These are phyloP conservation scores for Solenodon paradoxus DNA, from an alignment of 2,113 vertebrate genomes.

Conservation along the genomic window DNA sequence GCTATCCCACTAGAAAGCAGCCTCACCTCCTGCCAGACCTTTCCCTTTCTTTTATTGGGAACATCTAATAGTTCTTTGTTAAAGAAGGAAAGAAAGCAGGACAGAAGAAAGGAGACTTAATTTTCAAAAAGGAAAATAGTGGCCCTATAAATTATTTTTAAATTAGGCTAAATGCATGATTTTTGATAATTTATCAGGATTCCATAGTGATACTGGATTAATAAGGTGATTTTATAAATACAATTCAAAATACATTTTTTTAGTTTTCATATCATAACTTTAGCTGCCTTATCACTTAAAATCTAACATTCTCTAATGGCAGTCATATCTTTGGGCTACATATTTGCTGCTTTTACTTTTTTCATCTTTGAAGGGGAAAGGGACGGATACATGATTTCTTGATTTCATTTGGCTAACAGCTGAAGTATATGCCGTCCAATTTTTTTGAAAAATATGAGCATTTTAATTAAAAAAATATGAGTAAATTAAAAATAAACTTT, in stretches of 20 bases:
- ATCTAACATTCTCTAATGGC: not conserved
- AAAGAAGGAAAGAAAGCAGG: not conserved
- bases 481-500: conserved; percentile 60
- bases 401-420: conserved; percentile 28
- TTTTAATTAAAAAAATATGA: conserved; percentile 50
- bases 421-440: not conserved
- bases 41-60: not conserved
- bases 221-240: not conserved
- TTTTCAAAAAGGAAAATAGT: not conserved
- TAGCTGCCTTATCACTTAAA: not conserved
- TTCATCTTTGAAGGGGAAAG: conserved; percentile 6
- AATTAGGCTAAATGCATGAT: not conserved
- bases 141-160: not conserved
- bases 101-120: not conserved
- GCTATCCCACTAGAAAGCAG: not conserved
- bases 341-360: not conserved
- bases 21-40: not conserved
- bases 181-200: not conserved
- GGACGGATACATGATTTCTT: not conserved
- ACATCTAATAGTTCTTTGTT: not conserved
- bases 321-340: not conserved
- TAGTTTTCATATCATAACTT: not conserved
- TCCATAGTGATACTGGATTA: not conserved
- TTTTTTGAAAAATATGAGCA: not conserved
- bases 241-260: conserved; percentile 11